A percentile compares a stretch with the other conserved stretches of the same genome.
phyloP scores from a whole-genome alignment of 2,888 invertebrate species.

The Amblyjoppa proteus region DNA sequence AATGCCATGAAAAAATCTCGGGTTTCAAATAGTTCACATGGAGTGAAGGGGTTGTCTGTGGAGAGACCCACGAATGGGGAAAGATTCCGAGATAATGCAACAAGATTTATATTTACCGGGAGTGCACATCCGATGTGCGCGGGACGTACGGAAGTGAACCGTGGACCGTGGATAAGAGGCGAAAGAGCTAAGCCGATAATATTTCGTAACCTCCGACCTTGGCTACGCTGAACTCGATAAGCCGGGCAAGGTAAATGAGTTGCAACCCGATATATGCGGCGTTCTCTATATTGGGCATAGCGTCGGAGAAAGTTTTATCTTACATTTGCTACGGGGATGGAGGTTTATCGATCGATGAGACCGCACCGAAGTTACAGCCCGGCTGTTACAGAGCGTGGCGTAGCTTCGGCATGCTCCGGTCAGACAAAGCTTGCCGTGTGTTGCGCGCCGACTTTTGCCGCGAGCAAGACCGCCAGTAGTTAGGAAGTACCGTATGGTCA shows the following conservation, averaged over 20 bases:
- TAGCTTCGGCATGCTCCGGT: conserved; percentile 5
- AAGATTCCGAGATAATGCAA: conserved; percentile 4
- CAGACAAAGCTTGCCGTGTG: conserved; percentile 1
- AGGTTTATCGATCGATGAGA: conserved; percentile 25
- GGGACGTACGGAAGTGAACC: background rate
- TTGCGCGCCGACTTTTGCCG: background rate
- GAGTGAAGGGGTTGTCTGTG: background rate
- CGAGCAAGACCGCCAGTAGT: conserved; percentile 11
- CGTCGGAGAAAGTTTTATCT: conserved; percentile 21
- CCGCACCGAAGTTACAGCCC: background rate
- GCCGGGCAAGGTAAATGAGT: background rate
- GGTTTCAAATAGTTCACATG: conserved; percentile 2
- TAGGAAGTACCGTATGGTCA: conserved; percentile 21
- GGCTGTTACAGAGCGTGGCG: background rate
- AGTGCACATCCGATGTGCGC: background rate
- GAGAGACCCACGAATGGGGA: background rate
- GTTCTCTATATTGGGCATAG: background rate
- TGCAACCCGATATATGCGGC: conserved; percentile 20
- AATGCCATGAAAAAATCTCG: conserved; percentile 1
- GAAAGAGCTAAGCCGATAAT: conserved; percentile 2
- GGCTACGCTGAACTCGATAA: background rate
- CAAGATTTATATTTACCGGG: conserved; percentile 1
- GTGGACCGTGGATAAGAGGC: background rate
- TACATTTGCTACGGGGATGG: conserved; percentile 28
- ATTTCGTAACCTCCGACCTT: conserved; percentile 7